Percentiles rank a stretch among this genome's conserved stretches.
phyloP scores from a whole-genome alignment of 2,797 vertebrate genomes.

The Hozukius guyotensis region DNA sequence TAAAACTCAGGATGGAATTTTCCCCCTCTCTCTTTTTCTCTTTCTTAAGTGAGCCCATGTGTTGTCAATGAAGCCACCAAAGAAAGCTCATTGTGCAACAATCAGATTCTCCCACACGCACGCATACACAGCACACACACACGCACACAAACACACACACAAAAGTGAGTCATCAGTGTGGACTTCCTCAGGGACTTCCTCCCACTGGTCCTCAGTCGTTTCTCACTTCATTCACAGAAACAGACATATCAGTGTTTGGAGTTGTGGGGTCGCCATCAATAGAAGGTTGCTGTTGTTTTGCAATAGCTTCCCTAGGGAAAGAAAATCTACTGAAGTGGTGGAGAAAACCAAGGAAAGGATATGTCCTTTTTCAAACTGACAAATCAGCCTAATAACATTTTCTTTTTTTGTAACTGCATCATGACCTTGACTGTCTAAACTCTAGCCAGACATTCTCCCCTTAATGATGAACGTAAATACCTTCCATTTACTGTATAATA shows the following conservation, averaged over 20 bases:
- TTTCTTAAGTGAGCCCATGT: constrained; percentile 80
- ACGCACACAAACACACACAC: constrained; percentile 49
- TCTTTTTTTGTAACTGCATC: not conserved
- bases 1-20: constrained; percentile 83
- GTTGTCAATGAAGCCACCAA: constrained; percentile 85
- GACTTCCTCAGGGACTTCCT: constrained; percentile 59
- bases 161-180: constrained; percentile 70
- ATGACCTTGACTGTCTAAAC: not conserved
- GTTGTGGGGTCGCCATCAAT: constrained; percentile 47
- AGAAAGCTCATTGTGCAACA: constrained; percentile 80
- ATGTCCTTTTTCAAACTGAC: constrained; percentile 41
- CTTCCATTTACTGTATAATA: constrained; percentile 14
- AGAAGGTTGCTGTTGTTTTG: constrained; percentile 67
- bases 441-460: not conserved
- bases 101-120: constrained; percentile 66
- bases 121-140: constrained; percentile 52
- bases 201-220: constrained; percentile 52
- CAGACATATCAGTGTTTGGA: constrained; percentile 61
- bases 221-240: constrained; percentile 80
- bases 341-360: constrained; percentile 50
- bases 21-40: constrained; percentile 58
- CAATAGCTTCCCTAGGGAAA: constrained; percentile 50
- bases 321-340: constrained; percentile 50
- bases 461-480: constrained; percentile 4
- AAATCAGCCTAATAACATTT: not conserved